Base-by-base conservation (phyloP, 2,888 invertebrate species). In the Myathropa florea region DNA sequence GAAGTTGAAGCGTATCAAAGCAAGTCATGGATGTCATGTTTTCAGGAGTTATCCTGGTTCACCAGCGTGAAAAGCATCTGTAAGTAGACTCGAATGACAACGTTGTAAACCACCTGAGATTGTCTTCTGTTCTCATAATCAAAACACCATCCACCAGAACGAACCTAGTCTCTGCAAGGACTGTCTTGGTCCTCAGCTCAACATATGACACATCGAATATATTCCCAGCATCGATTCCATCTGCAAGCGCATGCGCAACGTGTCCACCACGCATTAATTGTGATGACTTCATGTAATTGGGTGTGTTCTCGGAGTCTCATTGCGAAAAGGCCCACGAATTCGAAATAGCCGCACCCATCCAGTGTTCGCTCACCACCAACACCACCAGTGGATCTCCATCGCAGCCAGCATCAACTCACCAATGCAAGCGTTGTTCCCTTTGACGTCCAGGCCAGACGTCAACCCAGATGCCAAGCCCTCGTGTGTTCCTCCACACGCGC, bases 381-480 rank as follows among this genome's bases (percentile, higher is more conserved):
- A 67, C 33, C n/a, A 14, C 28, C 39, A 67, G 24, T 24, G 21
- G 14, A 21, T 65, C 80, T 71, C 64, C 30, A 60, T 60, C 70
- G 46, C 59, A 30, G 2, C 36, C 57, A 24, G 14, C 57, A 57
- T 21, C 3, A 57, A 28, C 24, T 63, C 36, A 30, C 39, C 33
- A 59, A 55, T 55, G 57, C 53, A 79, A 79, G 64, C 77, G 57
- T 73, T 77, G 73, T 83, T 79, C 83, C 86, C 86, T 86, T 86
- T 75, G 78, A 70, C 83, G 61, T 60, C 12, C 86, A 83, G 78
- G 71, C 70, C 82, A 86, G 67, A 61, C 82, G 70, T 76, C 84
- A 84, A 65, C 53, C 60, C 53, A 72, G 33, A 39, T 70, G 85
- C 83, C 86, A 86, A 86, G 86, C 86, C 86, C 78, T 86, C 60